phyloP scores from a whole-genome alignment of 2,113 vertebrate species.

The Nothocercus julius region DNA sequence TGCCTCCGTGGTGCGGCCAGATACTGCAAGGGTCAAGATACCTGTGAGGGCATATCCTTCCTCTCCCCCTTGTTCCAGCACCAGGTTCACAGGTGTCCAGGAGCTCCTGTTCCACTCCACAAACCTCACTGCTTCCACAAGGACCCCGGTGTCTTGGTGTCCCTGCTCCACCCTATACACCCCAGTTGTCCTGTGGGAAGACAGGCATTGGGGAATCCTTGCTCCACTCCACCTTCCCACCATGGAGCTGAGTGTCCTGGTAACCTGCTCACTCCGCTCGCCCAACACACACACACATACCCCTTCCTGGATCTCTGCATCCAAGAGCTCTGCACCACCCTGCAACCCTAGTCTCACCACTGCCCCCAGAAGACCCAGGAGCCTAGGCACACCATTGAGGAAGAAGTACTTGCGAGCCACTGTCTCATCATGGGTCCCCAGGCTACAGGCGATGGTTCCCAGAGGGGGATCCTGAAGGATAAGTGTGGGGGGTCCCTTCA shows the following conservation, averaged over 20 bases:
- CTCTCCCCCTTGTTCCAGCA: no score
- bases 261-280: neutral
- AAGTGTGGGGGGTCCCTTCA: neutral
- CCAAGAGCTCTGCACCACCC: neutral
- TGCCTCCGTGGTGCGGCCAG: neutral
- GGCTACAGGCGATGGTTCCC: neutral
- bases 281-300: no score
- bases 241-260: neutral
- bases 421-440: neutral
- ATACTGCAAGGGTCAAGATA: neutral
- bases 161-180: no score
- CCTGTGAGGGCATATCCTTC: no score
- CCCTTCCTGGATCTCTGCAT: fast-evolving
- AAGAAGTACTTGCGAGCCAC: conserved; percentile 55
- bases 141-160: no score
- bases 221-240: neutral
- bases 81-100: fast-evolving
- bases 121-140: neutral
- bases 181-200: neutral
- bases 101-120: neutral
- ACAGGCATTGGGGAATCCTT: neutral
- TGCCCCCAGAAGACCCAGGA: neutral
- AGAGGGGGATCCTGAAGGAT: neutral
- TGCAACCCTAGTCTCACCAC: neutral
- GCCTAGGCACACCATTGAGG: neutral